phyloP scores from a whole-genome alignment of 2,888 invertebrate species.

The Junonia oenone region DNA sequence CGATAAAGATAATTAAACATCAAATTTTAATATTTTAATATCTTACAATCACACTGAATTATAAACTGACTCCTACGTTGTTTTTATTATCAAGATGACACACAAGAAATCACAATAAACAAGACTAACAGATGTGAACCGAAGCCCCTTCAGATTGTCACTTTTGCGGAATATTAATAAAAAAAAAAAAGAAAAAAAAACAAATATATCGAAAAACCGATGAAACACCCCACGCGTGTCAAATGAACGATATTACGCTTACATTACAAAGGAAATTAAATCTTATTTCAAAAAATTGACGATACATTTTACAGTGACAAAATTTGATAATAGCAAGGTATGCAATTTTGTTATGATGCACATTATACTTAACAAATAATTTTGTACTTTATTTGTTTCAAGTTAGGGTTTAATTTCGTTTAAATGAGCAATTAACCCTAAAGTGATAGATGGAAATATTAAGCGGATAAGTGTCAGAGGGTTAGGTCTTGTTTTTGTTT shows the following conservation, averaged over 20 bases:
- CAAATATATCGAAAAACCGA: slow-evolving; percentile 55
- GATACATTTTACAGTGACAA: slow-evolving; percentile 12
- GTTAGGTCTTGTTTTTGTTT: slow-evolving; percentile 16
- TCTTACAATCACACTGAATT: background rate
- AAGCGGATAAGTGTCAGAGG: slow-evolving; percentile 18
- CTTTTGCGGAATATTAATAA: slow-evolving; percentile 54
- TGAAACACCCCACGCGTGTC: slow-evolving; percentile 50
- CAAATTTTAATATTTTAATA: too few species aligned
- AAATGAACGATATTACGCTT: slow-evolving; percentile 43
- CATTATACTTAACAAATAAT: background rate
- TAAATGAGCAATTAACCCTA: background rate
- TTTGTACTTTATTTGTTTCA: background rate
- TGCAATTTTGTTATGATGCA: slow-evolving; percentile 17
- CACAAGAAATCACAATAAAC: slow-evolving; percentile 43
- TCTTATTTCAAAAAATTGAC: slow-evolving; percentile 26
- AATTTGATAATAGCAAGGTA: slow-evolving; percentile 17
- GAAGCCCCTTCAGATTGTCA: slow-evolving; percentile 49
- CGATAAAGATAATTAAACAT: too few species aligned
- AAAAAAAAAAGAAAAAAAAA: slow-evolving; percentile 48
- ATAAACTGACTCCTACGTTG: background rate
- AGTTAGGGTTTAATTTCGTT: background rate
- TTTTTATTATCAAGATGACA: slow-evolving; percentile 19
- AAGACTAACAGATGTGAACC: slow-evolving; percentile 54
- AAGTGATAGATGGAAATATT: slow-evolving; percentile 2
- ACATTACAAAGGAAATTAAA: slow-evolving; percentile 31